Evolutionary conservation across 1,140 invertebrate species (phyloP).

Genomic region (Brachionus calyciflorus): DNA sequence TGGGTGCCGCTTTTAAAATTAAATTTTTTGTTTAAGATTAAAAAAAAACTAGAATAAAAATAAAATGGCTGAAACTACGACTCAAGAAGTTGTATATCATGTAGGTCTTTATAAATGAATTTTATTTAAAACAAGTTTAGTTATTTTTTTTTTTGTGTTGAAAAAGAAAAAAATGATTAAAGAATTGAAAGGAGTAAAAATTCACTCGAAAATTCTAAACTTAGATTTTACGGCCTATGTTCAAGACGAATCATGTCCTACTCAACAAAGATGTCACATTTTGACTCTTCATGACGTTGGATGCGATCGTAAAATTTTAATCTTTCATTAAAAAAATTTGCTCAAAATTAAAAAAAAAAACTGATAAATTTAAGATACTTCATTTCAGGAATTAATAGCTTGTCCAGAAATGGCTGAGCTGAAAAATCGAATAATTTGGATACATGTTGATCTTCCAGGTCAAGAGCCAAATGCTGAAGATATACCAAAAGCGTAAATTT

Average conservation of each 20-base stretch:
- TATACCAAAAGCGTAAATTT: conserved; percentile 56
- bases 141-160: not conserved
- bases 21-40: no score
- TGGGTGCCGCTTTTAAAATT: no score
- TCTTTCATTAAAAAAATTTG: conserved; percentile 6
- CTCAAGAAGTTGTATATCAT: no score
- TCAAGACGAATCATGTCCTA: conserved; percentile 18
- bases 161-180: not conserved
- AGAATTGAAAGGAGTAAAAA: conserved; percentile 6
- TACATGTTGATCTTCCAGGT: conserved; percentile 82
- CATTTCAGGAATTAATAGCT: conserved; percentile 64
- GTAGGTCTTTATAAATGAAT: not conserved
- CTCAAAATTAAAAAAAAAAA: conserved; percentile 50
- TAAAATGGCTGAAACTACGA: no score
- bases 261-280: conserved; percentile 61
- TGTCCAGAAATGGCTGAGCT: conserved; percentile 78
- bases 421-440: conserved; percentile 78
- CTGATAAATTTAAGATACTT: conserved; percentile 57
- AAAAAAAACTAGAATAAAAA: no score
- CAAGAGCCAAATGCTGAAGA: conserved; percentile 76
- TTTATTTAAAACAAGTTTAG: not conserved
- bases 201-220: conserved; percentile 19
- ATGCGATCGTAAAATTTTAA: conserved; percentile 74
- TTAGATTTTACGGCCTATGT: conserved; percentile 15
- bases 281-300: conserved; percentile 86